phyloP scores from a whole-genome alignment of 2,113 vertebrate species.

The Suricata suricatta region DNA sequence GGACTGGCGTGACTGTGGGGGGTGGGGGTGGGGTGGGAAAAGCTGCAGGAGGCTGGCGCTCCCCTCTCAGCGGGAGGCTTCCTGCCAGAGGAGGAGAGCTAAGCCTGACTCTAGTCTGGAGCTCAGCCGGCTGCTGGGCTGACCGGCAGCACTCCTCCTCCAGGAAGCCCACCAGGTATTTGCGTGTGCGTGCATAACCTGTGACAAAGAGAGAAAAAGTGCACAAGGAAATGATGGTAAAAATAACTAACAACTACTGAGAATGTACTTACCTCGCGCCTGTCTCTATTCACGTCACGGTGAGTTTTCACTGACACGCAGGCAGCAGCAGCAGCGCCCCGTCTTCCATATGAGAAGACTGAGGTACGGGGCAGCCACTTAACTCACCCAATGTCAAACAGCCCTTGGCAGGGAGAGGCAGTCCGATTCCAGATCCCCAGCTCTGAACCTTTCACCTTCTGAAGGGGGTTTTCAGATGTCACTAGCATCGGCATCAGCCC shows the following conservation, averaged over 20 bases:
- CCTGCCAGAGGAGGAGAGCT: not conserved
- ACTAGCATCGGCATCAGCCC: not conserved
- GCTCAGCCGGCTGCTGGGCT: not conserved
- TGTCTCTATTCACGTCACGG: not conserved
- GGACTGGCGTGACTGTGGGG: not conserved
- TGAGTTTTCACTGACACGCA: not conserved
- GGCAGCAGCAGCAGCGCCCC: not conserved
- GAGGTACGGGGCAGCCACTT: not conserved
- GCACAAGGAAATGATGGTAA: not conserved
- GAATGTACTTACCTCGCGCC: not conserved
- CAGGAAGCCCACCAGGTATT: conserved; percentile 6
- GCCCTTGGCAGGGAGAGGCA: not conserved
- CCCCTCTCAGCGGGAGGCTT: not conserved
- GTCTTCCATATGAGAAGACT: not conserved
- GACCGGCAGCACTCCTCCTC: not conserved
- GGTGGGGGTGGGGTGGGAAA: not conserved
- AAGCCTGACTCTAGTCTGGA: not conserved
- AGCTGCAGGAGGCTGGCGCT: not conserved
- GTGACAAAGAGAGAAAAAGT: not conserved
- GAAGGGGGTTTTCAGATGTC: not conserved
- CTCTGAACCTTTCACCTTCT: not conserved
- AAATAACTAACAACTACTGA: not conserved
- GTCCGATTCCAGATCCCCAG: not conserved
- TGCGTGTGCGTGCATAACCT: not conserved
- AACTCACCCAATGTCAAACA: not conserved